Conservation (phyloP, 2,797 vertebrate species). For the Amblyopsis hoosieri region DNA sequence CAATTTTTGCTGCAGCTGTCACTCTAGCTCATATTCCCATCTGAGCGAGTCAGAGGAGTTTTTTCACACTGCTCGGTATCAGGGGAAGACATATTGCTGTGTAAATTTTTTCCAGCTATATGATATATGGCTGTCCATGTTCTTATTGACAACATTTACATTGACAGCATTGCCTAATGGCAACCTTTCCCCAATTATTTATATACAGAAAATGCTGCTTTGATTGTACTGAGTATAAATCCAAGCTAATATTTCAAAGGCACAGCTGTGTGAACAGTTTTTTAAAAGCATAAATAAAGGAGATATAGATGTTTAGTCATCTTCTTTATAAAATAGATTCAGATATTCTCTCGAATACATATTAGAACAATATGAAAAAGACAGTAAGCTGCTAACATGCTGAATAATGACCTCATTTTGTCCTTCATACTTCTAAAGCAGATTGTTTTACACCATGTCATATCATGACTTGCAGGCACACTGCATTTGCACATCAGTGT, state of each 20-base stretch:
- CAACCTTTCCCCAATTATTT: constrained; percentile 5
- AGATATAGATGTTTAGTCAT: constrained; percentile 17
- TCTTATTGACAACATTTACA: neutral
- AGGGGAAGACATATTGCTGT: constrained; percentile 2
- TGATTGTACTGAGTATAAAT: constrained; percentile 10
- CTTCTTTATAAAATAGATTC: constrained; percentile 29
- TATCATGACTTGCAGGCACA: neutral
- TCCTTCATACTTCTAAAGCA: neutral
- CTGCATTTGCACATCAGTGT: constrained; percentile 2
- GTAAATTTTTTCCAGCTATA: too few relatives aligned
- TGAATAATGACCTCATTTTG: constrained; percentile 17
- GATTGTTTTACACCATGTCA: constrained; percentile 4
- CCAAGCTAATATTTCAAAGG: constrained; percentile 3
- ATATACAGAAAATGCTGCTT: neutral
- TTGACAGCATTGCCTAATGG: constrained; percentile 23
- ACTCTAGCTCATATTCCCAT: constrained; percentile 26
- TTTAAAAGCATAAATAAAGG: neutral
- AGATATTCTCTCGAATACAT: constrained; percentile 13
- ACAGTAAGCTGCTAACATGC: neutral
- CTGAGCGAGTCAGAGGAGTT: constrained; percentile 9
- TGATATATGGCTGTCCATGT: too few relatives aligned
- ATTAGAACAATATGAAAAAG: neutral
- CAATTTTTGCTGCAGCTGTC: constrained; percentile 23
- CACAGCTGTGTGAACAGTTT: constrained; percentile 5
- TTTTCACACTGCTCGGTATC: constrained; percentile 23